Evolutionary conservation across 2,888 invertebrate species (phyloP).

Genomic region (Chalcosyrphus nemorum): DNA sequence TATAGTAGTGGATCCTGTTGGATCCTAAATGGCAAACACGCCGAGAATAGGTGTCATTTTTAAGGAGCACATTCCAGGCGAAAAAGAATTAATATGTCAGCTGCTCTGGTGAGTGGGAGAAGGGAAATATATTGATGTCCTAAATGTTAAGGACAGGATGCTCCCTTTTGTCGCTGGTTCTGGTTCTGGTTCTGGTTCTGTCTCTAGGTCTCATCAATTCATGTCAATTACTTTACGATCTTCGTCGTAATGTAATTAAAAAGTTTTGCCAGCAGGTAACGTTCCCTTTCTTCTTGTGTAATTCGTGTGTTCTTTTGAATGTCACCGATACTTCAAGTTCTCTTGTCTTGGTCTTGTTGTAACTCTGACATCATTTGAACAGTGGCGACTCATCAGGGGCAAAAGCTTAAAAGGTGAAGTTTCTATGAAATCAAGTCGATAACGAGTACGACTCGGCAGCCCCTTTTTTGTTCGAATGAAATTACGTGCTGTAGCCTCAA

Average conservation of each 20-base stretch:
- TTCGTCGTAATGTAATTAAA: conserved; percentile 67
- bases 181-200: too few relatives aligned
- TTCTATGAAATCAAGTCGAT: too few relatives aligned
- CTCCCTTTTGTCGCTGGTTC: not conserved
- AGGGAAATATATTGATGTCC: conserved; percentile 26
- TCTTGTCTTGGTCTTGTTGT: not conserved
- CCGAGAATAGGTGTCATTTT: conserved; percentile 26
- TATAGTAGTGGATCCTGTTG: not conserved
- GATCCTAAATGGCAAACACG: conserved; percentile 41
- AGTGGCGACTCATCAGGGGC: not conserved
- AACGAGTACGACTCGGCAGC: too few relatives aligned
- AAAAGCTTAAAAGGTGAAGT: too few relatives aligned
- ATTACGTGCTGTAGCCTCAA: too few relatives aligned
- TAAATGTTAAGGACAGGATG: conserved; percentile 12
- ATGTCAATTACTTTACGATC: conserved; percentile 67
- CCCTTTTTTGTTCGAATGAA: too few relatives aligned
- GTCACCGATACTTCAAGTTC: conserved; percentile 7
- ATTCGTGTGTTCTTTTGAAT: conserved; percentile 14
- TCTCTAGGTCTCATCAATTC: conserved; percentile 41
- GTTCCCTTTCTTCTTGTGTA: not conserved
- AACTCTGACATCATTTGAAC: not conserved
- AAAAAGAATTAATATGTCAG: conserved; percentile 38
- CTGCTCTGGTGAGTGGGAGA: not conserved
- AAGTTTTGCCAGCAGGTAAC: conserved; percentile 56
- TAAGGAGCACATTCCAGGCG: not conserved